A percentile compares a stretch with the other conserved stretches of the same genome.
phyloP scores from a whole-genome alignment of 1,140 invertebrate genomes.

The Adoxophyes honmai region DNA sequence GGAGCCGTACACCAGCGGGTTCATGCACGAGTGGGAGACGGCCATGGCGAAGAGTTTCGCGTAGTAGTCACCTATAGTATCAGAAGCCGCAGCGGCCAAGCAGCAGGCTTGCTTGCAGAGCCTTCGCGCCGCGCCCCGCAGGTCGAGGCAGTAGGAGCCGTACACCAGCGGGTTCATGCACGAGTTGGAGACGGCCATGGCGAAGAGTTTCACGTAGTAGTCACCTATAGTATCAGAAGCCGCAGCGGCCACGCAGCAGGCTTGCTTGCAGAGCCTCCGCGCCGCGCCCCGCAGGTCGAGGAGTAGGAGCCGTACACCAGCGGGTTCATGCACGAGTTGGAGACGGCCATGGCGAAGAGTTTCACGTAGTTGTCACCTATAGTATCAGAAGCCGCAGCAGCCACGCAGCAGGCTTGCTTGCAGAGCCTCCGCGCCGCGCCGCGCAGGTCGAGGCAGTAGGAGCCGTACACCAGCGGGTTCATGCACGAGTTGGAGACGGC shows the following conservation, averaged over 20 bases:
- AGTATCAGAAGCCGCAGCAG: conserved; percentile 37
- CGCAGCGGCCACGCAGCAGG: conserved; percentile 37
- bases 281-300: conserved; percentile 38
- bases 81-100: conserved; percentile 31
- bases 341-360: conserved; percentile 79
- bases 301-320: conserved; percentile 87
- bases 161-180: conserved; percentile 91
- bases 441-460: conserved; percentile 68
- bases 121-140: conserved; percentile 32
- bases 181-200: conserved; percentile 80
- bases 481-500: conserved; percentile 83
- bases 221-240: conserved; percentile 35
- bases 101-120: conserved; percentile 42
- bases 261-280: conserved; percentile 32
- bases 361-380: conserved; percentile 79
- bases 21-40: conserved; percentile 84
- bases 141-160: conserved; percentile 79
- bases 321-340: conserved; percentile 87
- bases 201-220: conserved; percentile 72
- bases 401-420: conserved; percentile 39
- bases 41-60: conserved; percentile 79
- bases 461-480: conserved; percentile 90
- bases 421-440: conserved; percentile 33
- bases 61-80: conserved; percentile 29
- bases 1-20: conserved; percentile 89